Evolutionary conservation across 2,113 vertebrate genomes (phyloP), one percentile per base, ranked within the genome.

Genomic region (Nymphicus hollandicus): DNA sequence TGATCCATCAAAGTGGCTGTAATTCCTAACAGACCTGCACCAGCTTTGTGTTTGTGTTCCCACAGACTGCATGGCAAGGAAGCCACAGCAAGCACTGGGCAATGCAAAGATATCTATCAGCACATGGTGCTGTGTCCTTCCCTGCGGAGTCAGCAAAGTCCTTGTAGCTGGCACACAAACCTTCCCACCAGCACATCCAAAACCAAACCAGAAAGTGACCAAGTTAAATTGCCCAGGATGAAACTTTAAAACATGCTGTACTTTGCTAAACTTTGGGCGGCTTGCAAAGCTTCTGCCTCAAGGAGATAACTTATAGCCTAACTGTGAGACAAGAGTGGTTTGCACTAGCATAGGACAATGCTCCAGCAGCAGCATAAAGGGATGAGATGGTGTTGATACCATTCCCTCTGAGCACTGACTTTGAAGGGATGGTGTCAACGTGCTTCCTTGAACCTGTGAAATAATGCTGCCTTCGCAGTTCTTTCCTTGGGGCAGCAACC

Each of bases 311-410:
- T 55, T 44, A 33, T 4, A 56, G 63, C 2, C 63, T 28, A 44
- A 58, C 12, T 19, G 56, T 0, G 1, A 80, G 74, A 68, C 19
- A 44, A 83, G 29, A 0, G 0, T 24, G 29, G 41, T 61, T 58
- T 80, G 68, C 63, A 6, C 27, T 44, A 52, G 41, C 46, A 18
- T 18, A 35, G 55, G 55, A 39, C 91, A 77, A 35, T 4, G 3
- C 11, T 58, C 14, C 3, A 6, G 77, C 58, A 79, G 66, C 61
- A 64, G 33, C 53, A 35, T 6, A 16, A 70, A 37, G 7, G 19
- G 47, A 17, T 41, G 39, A 64, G 80, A 46, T 2, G 6, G 5
- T 28, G 29, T 5, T 77, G 23, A 47, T 44, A 35, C 37, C 0
- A 0, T 18, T 69, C 73, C 13, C 9, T 9, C 41, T 23, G 6